Percentiles rank a stretch among this genome's conserved stretches.
phyloP scores from a whole-genome alignment of 2,888 invertebrate genomes.

The Trissolcus brochymenae region DNA sequence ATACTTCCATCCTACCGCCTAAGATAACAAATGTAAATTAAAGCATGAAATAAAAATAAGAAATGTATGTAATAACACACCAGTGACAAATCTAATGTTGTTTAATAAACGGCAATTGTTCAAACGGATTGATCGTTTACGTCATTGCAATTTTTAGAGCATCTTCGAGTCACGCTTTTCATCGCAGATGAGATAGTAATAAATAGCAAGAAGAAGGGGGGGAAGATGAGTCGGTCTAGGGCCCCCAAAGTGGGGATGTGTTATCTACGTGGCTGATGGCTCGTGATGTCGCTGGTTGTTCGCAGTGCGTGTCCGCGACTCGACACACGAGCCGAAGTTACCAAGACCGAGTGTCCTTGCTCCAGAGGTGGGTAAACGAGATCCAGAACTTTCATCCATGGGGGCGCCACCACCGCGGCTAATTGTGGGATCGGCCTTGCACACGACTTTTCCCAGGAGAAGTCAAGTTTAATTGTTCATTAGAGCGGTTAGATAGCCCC shows the following conservation, averaged over 20 bases:
- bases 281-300: constrained; percentile 21
- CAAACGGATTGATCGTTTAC: too few relatives aligned
- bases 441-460: background rate
- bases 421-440: too few relatives aligned
- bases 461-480: background rate
- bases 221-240: background rate
- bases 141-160: background rate
- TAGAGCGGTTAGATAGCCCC: background rate
- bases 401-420: background rate
- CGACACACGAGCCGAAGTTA: background rate
- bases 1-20: too few relatives aligned
- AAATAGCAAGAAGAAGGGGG: background rate
- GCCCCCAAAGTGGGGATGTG: constrained; percentile 21
- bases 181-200: background rate
- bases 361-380: constrained; percentile 2
- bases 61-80: too few relatives aligned
- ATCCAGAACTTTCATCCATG: background rate
- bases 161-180: background rate
- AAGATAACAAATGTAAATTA: too few relatives aligned
- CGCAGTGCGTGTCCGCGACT: constrained; percentile 23
- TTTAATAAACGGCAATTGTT: too few relatives aligned
- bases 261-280: constrained; percentile 45
- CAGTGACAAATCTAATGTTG: too few relatives aligned
- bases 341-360: too few relatives aligned
- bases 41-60: background rate